phyloP scores from a whole-genome alignment of 2,888 invertebrate genomes.

The Podotricha telesiphe region DNA sequence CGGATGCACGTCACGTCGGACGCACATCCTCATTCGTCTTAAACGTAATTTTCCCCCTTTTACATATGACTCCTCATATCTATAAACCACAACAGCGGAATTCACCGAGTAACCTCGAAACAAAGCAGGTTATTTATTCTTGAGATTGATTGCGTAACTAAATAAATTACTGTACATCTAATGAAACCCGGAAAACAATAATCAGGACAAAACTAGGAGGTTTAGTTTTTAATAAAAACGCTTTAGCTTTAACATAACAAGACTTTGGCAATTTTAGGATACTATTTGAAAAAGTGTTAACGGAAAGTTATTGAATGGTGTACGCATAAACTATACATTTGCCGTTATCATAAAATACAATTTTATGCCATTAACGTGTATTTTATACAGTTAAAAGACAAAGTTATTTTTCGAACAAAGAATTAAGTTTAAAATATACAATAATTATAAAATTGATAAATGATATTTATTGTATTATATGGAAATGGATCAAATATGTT shows the following conservation, averaged over 20 bases:
- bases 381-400: no score
- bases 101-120: slow-evolving; percentile 58
- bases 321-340: not conserved
- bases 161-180: slow-evolving; percentile 54
- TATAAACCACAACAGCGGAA: slow-evolving; percentile 55
- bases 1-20: slow-evolving; percentile 76
- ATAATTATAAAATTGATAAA: not conserved
- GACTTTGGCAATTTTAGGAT: not conserved
- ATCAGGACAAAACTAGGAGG: slow-evolving; percentile 41
- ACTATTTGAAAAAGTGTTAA: not conserved
- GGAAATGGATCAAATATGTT: slow-evolving; percentile 40
- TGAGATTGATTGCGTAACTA: slow-evolving; percentile 64
- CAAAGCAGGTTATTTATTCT: slow-evolving; percentile 63
- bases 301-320: not conserved
- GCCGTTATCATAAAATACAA: no score
- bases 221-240: slow-evolving; percentile 23
- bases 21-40: slow-evolving; percentile 71
- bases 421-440: not conserved
- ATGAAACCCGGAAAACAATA: slow-evolving; percentile 53
- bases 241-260: not conserved
- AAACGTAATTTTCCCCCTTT: slow-evolving; percentile 69
- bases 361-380: no score
- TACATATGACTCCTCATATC: slow-evolving; percentile 52
- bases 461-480: not conserved
- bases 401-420: no score